Conservation (phyloP, 2,797 vertebrate genomes). For the Mus caroli region DNA sequence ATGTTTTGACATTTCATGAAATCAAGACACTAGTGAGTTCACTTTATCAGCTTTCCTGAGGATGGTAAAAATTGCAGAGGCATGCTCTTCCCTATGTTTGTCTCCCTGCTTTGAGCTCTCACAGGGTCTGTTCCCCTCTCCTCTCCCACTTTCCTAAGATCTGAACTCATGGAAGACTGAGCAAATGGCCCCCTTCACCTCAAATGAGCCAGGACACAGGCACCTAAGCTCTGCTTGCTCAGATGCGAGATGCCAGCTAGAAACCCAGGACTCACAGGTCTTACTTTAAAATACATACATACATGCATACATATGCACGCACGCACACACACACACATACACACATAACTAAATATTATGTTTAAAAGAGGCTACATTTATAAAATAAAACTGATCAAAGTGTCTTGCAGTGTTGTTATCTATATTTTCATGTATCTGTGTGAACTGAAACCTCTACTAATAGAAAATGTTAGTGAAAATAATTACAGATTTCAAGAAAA, state of each 20-base stretch:
- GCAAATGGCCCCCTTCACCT: not conserved
- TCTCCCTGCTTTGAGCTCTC: not conserved
- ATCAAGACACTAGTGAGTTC: conserved; percentile 3
- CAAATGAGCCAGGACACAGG: not conserved
- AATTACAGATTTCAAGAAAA: conserved; percentile 29
- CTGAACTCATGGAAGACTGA: not conserved
- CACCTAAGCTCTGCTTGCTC: not conserved
- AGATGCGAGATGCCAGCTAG: not conserved
- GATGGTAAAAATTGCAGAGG: not conserved
- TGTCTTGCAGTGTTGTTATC: not conserved
- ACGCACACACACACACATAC: no score
- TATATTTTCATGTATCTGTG: not conserved
- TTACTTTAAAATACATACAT: not conserved
- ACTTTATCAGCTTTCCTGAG: not conserved
- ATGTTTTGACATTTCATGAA: conserved; percentile 3
- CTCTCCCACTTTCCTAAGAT: not conserved
- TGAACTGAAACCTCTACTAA: conserved; percentile 40
- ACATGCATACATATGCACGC: no score
- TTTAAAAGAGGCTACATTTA: not conserved
- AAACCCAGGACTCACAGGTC: not conserved
- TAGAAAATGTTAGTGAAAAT: not conserved
- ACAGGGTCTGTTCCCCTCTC: not conserved
- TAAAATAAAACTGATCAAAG: conserved; percentile 16
- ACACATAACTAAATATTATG: not conserved
- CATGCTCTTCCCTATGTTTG: not conserved